phyloP scores from a whole-genome alignment of 2,797 vertebrate genomes.

The Artibeus lituratus region DNA sequence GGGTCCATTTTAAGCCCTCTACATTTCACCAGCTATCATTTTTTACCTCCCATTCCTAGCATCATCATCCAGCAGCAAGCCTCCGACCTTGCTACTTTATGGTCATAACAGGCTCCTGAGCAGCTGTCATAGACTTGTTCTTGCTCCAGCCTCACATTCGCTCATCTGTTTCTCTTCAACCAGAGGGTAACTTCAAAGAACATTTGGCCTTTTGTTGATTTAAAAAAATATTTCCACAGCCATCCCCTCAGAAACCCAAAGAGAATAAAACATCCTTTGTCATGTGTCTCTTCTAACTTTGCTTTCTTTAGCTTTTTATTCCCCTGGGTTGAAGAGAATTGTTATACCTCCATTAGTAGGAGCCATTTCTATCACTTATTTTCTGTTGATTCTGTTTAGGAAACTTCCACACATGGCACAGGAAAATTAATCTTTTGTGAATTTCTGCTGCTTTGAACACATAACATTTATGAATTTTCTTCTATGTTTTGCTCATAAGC shows the following conservation, averaged over 20 bases:
- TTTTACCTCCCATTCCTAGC: not conserved
- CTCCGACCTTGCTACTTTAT: rapidly evolving
- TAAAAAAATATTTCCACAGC: not conserved
- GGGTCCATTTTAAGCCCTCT: not conserved
- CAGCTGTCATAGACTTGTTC: too few species aligned
- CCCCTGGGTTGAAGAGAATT: not conserved
- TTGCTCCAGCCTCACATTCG: not conserved
- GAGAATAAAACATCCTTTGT: not conserved
- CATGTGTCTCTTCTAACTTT: not conserved
- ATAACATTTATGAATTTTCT: not conserved
- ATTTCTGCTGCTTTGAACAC: not conserved
- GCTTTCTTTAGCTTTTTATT: not conserved
- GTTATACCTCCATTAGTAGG: not conserved
- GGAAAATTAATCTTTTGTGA: not conserved
- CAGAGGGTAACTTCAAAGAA: not conserved
- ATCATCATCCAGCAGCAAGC: not conserved
- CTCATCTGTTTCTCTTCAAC: not conserved
- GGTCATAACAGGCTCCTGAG: not conserved
- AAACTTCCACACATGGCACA: not conserved
- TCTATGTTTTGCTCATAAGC: not conserved
- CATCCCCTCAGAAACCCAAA: not conserved
- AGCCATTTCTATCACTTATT: not conserved
- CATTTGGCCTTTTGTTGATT: not conserved
- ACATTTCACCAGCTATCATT: not conserved
- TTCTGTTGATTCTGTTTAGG: not conserved